Evolutionary conservation across 1,140 invertebrate genomes (phyloP).

Genomic region (Thrips palmi): DNA sequence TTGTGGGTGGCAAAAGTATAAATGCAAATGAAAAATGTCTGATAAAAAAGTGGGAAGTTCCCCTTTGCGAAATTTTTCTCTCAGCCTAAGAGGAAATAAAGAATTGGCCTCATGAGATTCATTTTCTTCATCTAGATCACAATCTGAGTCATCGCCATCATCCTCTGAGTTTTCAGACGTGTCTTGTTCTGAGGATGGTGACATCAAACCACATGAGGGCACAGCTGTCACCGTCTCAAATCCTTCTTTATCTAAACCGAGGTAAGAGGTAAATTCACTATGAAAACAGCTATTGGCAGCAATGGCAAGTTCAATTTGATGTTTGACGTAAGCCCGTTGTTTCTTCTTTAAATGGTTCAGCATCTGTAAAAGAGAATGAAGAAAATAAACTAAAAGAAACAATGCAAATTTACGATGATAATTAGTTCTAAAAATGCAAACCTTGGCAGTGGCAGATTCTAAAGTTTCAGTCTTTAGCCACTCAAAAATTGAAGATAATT

Average conservation of each 20-base stretch:
- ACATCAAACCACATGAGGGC: too few relatives aligned
- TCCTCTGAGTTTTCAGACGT: conserved; percentile 14
- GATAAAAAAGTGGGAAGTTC: conserved; percentile 39
- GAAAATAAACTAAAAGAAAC: conserved; percentile 6
- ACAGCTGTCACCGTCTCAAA: conserved; percentile 1
- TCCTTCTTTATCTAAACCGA: neutral
- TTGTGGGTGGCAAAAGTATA: conserved; percentile 48
- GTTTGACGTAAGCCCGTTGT: conserved; percentile 28
- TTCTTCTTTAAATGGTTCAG: conserved; percentile 34
- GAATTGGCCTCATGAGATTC: conserved; percentile 12
- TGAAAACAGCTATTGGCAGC: conserved; percentile 36
- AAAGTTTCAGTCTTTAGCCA: conserved; percentile 54
- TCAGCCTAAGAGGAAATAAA: conserved; percentile 42
- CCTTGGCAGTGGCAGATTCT: conserved; percentile 42
- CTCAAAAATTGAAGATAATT: conserved; percentile 43
- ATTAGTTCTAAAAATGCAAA: conserved; percentile 14
- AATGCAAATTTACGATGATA: neutral
- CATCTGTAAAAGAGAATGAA: conserved; percentile 21
- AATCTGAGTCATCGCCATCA: conserved; percentile 10
- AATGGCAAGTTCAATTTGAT: conserved; percentile 37
- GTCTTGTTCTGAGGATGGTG: neutral
- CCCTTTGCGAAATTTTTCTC: conserved; percentile 34
- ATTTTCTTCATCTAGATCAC: conserved; percentile 9
- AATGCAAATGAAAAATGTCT: conserved; percentile 40
- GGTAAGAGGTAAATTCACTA: conserved; percentile 20